Conservation (phyloP, 2,797 vertebrate genomes). For the Lepidocolaptes lacrymiger region DNA sequence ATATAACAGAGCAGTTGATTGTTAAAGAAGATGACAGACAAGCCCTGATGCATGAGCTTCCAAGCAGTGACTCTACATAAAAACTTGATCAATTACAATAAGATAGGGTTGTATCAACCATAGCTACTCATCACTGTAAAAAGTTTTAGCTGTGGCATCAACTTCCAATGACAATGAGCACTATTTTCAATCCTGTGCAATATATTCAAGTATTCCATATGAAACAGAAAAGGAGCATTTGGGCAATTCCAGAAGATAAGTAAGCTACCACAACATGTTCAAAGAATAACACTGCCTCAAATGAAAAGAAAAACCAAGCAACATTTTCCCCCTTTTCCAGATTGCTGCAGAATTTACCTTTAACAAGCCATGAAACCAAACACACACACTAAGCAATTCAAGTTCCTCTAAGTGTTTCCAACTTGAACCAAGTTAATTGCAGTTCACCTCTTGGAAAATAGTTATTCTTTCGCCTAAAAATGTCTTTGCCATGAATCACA, state of each 20-base stretch:
- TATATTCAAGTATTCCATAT: not conserved
- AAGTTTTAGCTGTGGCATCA: not conserved
- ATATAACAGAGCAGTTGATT: not conserved
- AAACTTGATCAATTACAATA: not conserved
- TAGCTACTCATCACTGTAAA: not conserved
- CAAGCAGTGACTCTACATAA: not conserved
- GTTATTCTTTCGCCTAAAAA: not conserved
- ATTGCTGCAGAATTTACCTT: not conserved
- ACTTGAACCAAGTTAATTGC: not conserved
- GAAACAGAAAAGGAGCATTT: not conserved
- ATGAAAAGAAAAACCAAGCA: not conserved
- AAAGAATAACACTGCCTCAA: not conserved
- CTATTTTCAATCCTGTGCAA: not conserved
- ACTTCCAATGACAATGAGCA: not conserved
- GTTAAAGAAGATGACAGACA: not conserved
- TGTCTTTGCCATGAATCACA: constrained; percentile 34
- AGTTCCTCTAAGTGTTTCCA: not conserved
- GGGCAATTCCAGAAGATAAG: not conserved
- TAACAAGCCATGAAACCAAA: not conserved
- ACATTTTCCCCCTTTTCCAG: not conserved
- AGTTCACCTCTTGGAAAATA: constrained; percentile 1
- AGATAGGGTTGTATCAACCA: not conserved
- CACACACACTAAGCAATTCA: not conserved
- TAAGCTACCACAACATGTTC: not conserved
- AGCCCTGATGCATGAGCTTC: not conserved